Conservation (phyloP, 2,888 invertebrate genomes). For the Parnassius apollo region DNA sequence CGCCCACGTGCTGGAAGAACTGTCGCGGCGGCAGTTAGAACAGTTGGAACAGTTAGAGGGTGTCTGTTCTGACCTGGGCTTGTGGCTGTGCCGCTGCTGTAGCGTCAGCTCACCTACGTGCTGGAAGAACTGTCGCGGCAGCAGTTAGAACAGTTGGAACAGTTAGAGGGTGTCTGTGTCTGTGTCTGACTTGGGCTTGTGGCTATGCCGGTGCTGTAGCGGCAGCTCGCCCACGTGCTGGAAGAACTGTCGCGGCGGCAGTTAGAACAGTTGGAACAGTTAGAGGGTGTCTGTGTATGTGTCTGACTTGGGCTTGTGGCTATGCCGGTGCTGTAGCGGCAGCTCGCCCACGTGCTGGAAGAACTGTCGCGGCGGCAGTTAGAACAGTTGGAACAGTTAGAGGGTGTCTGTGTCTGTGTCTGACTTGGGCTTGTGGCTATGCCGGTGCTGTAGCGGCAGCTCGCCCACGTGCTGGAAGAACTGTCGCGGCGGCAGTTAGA, state of each 20-base stretch:
- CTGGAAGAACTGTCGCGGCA: too few species aligned
- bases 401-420: slow-evolving; percentile 57
- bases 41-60: too few species aligned
- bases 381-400: slow-evolving; percentile 60
- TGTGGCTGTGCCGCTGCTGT: too few species aligned
- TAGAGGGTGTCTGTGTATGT: neutral
- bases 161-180: too few species aligned
- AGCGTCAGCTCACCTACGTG: too few species aligned
- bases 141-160: too few species aligned
- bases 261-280: too few species aligned
- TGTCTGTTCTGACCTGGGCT: too few species aligned
- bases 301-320: neutral
- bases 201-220: slow-evolving; percentile 27
- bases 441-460: slow-evolving; percentile 79
- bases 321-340: slow-evolving; percentile 55
- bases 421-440: slow-evolving; percentile 49
- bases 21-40: too few species aligned
- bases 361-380: slow-evolving; percentile 62
- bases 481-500: too few species aligned
- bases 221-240: slow-evolving; percentile 70
- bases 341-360: slow-evolving; percentile 71
- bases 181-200: neutral
- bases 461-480: too few species aligned
- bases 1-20: too few species aligned
- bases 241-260: slow-evolving; percentile 60